Evolutionary conservation across 2,797 vertebrate genomes (phyloP).

Genomic region (Orestias chungarensis): DNA sequence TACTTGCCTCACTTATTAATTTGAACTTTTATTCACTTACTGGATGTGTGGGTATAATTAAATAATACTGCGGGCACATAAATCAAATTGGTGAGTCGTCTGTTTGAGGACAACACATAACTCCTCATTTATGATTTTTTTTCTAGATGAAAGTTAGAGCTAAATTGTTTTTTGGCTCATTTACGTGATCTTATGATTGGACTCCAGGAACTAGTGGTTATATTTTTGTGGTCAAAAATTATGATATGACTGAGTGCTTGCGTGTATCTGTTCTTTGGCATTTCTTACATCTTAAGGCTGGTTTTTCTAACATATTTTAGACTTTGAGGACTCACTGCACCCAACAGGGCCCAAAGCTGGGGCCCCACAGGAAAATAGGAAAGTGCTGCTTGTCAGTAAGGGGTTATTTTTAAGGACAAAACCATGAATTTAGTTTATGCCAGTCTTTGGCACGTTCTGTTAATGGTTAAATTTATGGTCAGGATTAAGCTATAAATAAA

Average conservation of each 20-base stretch:
- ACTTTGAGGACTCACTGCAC: too few relatives aligned
- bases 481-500: too few relatives aligned
- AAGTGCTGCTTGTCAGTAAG: too few relatives aligned
- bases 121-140: background rate
- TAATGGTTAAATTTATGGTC: too few relatives aligned
- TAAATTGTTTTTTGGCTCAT: constrained; percentile 5
- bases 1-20: background rate
- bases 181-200: background rate
- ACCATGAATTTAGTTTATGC: too few relatives aligned
- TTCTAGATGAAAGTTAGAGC: background rate
- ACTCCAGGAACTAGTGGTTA: constrained; percentile 10
- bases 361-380: too few relatives aligned
- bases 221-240: background rate
- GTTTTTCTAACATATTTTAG: too few relatives aligned
- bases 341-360: too few relatives aligned
- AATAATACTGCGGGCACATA: constrained; percentile 5
- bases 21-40: background rate
- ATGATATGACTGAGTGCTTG: constrained; percentile 6
- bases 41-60: background rate
- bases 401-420: too few relatives aligned
- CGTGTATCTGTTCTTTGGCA: too few relatives aligned
- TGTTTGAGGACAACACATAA: background rate
- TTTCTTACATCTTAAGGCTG: too few relatives aligned
- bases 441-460: too few relatives aligned
- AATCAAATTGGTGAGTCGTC: constrained; percentile 8